Base-by-base conservation (phyloP, 2,888 invertebrate species). In the Erebia epiphron region DNA sequence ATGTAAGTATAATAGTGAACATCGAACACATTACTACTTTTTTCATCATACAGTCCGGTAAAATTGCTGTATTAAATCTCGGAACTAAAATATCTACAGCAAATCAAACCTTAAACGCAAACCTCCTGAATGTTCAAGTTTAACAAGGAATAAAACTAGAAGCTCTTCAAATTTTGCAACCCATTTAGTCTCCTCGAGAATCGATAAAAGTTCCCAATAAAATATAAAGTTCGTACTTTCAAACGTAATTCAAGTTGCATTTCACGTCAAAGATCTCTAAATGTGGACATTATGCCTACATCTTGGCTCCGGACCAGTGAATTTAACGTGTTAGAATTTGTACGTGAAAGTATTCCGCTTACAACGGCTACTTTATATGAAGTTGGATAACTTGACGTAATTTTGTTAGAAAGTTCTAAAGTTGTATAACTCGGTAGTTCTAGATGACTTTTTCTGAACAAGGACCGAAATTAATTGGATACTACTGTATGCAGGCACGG, bases 381-480 rank as follows among this genome's bases (percentile, higher is more conserved):
- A 73, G 67, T 75, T 75, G 73, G 71, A 73, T 67, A 75, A 74
- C 69, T 74, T 68, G 70, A 72, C 70, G 72, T 70, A 72, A 74
- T 74, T 73, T 73, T 70, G 69, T 73, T 73, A 70, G 67, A 72
- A 74, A 73, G 61, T 74, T 73, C 67, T 60, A 69, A 68, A 74
- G 70, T 72, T 72, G 68, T 71, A 70, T 60, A 69, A 72, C 69
- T 64, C 68, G 68, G 67, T 68, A 68, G 60, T 67, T 71, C 57
- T 56, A 52, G 66, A 74, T 72, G 71, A 73, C 62, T 73, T 65
- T 67, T 71, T 74, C 72, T 49, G 66, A 49, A 69, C 72, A 62
- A 65, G 58, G 71, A 69, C 64, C 67, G 56, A 68, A 65, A 61
- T 71, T 67, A 58, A 69, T 77, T 77, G 76, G 79, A 80, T 83